Percentiles rank a stretch among this genome's conserved stretches.
Evolutionary conservation across 2,888 invertebrate genomes (phyloP).

Genomic region (Frankliniella intonsa): DNA sequence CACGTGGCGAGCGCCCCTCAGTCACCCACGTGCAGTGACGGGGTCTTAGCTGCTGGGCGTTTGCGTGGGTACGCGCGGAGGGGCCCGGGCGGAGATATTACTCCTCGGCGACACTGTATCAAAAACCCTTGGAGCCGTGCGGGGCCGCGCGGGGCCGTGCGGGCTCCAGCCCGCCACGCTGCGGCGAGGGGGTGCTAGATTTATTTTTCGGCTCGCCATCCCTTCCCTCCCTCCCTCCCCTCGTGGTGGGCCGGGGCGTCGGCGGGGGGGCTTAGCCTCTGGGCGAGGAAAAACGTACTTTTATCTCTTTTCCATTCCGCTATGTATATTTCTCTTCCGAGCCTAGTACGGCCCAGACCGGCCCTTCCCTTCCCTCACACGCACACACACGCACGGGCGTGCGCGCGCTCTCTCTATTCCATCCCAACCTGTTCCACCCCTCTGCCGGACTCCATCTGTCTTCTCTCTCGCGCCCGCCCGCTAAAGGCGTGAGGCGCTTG

Average conservation of each 20-base stretch:
- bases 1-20: no score
- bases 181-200: neutral
- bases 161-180: neutral
- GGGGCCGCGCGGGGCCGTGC: neutral
- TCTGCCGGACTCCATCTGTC: constrained; percentile 19
- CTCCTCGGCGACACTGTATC: no score
- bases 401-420: neutral
- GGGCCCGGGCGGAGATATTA: neutral
- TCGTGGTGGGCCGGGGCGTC: neutral
- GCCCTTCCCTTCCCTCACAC: neutral
- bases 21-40: no score
- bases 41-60: no score
- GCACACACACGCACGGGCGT: no score
- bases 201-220: neutral
- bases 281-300: constrained; percentile 26
- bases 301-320: constrained; percentile 26
- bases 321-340: constrained; percentile 6
- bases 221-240: neutral
- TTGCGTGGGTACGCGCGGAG: neutral
- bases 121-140: neutral
- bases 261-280: constrained; percentile 10
- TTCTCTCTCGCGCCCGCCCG: constrained; percentile 13
- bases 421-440: neutral
- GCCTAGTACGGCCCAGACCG: neutral
- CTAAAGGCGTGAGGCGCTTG: neutral